Evolutionary conservation across 2,797 vertebrate species (phyloP), one percentile per base, ranked within the genome.

Genomic region (Hoplostethus mediterraneus): DNA sequence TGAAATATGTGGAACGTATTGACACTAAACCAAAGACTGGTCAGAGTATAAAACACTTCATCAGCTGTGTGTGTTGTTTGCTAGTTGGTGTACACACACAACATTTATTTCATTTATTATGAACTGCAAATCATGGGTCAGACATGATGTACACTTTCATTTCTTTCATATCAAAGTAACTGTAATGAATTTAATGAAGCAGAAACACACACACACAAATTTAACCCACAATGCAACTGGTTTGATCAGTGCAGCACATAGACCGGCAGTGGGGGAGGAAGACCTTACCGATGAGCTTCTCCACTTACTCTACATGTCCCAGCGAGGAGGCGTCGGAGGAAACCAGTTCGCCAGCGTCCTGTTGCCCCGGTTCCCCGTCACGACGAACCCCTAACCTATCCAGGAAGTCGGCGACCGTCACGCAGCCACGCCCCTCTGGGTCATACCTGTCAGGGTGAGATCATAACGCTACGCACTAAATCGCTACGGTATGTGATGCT

Each of bases 361-460:
- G 25, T 33, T 57, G 21, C 10, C 14, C 16, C 0, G 36, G 28
- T 5, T 53, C 49, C 6, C 14, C 17, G 8, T 71, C 11, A 2
- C 63, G 67, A 62, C 48, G 36, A 48, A 78, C 60, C 14, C 75
- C 73, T 8, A 77, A 53, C 36, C 36, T 73, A 48, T 73, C 44
- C 31, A 83, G 36, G 55, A 89, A 85, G 44, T 76, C 77, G 40
- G 61, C 67, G 6, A 64, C 48, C 1, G 14, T 25, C 13, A 89
- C 76, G 33, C 45, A 51, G 55, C 67, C 83, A 12, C 8, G 40
- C 2, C 55, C 33, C 36, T 75, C 61, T 13, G 55, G 66, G 49
- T 85, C 77, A 62, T 67, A 85, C 58, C 82, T 90, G 60, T 5
- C n/a, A 11, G 4, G 75, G 42, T 77, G 2, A 5, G 49, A 49